Conservation (phyloP, 1,140 invertebrate species). For the Drosophila fuyamai region DNA sequence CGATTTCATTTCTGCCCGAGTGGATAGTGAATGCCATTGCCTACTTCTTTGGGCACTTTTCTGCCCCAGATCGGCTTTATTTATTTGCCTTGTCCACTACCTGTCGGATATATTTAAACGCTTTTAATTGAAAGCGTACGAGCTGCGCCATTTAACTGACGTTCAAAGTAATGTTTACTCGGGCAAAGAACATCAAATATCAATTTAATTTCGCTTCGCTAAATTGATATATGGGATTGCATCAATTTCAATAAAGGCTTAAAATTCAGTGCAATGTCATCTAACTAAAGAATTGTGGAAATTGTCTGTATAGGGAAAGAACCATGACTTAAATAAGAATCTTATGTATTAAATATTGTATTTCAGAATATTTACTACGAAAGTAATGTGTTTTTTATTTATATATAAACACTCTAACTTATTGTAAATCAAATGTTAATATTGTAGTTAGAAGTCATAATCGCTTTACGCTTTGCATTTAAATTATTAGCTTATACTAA, state of each 20-base stretch:
- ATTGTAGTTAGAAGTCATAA: no score
- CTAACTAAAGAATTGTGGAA: no score
- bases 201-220: slow-evolving; percentile 2
- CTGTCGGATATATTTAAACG: slow-evolving; percentile 18
- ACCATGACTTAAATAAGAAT: no score
- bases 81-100: not conserved
- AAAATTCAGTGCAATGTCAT: not conserved
- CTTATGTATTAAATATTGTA: no score
- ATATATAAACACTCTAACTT: no score
- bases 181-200: not conserved
- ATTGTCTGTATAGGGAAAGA: no score
- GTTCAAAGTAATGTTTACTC: not conserved
- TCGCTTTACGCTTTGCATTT: no score
- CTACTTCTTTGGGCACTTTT: not conserved
- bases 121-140: not conserved
- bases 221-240: not conserved
- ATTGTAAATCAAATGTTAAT: no score
- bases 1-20: not conserved
- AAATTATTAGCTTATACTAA: no score
- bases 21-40: not conserved
- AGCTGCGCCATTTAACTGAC: not conserved
- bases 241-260: no score
- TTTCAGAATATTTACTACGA: no score
- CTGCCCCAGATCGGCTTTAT: not conserved
- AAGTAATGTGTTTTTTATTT: no score